Evolutionary conservation across 2,888 invertebrate genomes (phyloP).

Genomic region (Torymus aiolomorphi): DNA sequence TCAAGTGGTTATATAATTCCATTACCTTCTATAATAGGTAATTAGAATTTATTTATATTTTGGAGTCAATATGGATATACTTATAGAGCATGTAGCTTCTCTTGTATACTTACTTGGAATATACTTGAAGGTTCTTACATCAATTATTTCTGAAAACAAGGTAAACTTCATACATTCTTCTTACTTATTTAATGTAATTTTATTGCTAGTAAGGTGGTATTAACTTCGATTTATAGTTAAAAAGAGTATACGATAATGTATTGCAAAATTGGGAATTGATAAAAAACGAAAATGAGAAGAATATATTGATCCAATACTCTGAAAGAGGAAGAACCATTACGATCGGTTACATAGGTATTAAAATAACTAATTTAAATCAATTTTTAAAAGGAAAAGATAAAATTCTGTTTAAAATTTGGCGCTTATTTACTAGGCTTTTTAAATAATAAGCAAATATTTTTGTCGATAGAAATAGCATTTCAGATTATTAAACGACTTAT

Average conservation of each 20-base stretch:
- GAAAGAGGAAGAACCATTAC: slow-evolving; percentile 17
- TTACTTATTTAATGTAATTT: neutral
- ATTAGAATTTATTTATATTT: neutral
- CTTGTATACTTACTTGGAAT: neutral
- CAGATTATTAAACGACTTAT: no score
- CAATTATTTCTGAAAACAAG: neutral
- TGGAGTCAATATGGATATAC: neutral
- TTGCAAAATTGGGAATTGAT: slow-evolving; percentile 8
- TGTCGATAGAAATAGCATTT: no score
- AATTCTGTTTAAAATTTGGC: neutral
- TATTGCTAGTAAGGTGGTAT: neutral
- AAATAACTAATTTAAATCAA: neutral
- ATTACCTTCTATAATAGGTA: neutral
- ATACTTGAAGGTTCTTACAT: neutral
- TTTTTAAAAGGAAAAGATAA: neutral
- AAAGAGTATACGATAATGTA: neutral
- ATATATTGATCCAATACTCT: neutral
- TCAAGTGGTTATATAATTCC: no score
- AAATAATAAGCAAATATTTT: no score
- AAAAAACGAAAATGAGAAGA: neutral
- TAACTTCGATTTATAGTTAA: neutral
- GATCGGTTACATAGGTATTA: neutral
- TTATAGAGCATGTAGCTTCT: neutral
- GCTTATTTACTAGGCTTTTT: no score
- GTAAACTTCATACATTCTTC: neutral